A percentile compares a stretch with the other conserved stretches of the same genome.
These are phyloP conservation scores for Danaus plexippus DNA, from an alignment of 1,140 invertebrate species.

Conservation along the genomic window DNA sequence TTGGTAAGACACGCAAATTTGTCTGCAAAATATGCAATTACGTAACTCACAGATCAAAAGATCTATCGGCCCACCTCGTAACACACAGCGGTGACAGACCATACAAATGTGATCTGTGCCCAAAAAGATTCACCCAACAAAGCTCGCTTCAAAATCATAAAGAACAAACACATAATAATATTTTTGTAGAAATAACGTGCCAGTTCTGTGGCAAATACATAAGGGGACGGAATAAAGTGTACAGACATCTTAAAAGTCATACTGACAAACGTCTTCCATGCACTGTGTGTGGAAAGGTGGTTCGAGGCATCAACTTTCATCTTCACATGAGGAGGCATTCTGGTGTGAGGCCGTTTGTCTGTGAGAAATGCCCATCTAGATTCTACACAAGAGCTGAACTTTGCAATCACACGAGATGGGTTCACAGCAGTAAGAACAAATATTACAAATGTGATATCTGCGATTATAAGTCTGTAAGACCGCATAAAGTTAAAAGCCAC, in stretches of 20 bases:
- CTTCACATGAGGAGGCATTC: constrained; percentile 46
- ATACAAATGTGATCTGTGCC: constrained; percentile 40
- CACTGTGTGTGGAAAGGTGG: constrained; percentile 39
- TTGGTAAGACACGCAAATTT: constrained; percentile 40
- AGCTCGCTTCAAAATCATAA: constrained; percentile 38
- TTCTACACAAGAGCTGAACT: constrained; percentile 46
- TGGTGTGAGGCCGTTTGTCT: constrained; percentile 40
- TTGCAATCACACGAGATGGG: constrained; percentile 41
- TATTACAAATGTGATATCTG: constrained; percentile 42
- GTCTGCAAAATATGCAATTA: constrained; percentile 46
- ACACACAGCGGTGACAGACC: constrained; percentile 43
- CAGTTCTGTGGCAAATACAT: constrained; percentile 47
- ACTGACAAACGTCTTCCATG: constrained; percentile 28
- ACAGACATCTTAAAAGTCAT: constrained; percentile 42
- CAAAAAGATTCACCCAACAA: constrained; percentile 37
- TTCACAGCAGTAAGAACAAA: constrained; percentile 32
- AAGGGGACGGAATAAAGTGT: constrained; percentile 33
- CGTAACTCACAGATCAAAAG: constrained; percentile 32
- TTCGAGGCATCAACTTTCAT: constrained; percentile 24
- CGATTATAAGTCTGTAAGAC: constrained; percentile 30
- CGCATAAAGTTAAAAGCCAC: constrained; percentile 30
- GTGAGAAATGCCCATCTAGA: constrained; percentile 44
- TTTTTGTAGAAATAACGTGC: constrained; percentile 39
- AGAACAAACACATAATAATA: constrained; percentile 37
- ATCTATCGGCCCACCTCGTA: constrained; percentile 41